These are phyloP conservation scores for Diarsia rubi DNA, from an alignment of 2,888 invertebrate species.

Conservation along the genomic window DNA sequence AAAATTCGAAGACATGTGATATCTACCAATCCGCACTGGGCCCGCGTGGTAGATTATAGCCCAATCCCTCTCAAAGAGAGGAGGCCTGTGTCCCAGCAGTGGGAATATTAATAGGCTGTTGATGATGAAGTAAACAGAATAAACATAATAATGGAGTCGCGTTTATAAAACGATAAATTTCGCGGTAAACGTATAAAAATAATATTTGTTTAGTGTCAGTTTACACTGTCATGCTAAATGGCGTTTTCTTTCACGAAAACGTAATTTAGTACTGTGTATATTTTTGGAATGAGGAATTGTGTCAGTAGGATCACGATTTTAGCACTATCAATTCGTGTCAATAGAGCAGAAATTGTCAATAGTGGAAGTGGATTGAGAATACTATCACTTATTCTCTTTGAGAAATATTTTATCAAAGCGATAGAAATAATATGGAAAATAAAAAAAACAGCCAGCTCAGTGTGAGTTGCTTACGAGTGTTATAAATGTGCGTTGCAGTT, in stretches of 20 bases:
- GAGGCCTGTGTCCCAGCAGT: too few species aligned
- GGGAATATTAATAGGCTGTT: too few species aligned
- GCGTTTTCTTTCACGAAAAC: constrained; percentile 7
- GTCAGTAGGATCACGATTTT: constrained; percentile 36
- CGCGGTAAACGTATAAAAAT: neutral
- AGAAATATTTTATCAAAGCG: constrained; percentile 26
- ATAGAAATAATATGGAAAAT: neutral
- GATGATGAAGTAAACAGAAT: neutral
- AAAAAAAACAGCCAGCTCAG: neutral
- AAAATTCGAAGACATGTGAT: too few species aligned
- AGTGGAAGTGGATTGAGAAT: neutral
- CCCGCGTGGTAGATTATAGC: too few species aligned
- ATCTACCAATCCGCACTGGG: too few species aligned
- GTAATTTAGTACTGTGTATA: neutral
- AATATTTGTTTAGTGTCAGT: constrained; percentile 15
- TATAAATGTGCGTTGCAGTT: neutral
- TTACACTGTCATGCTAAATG: constrained; percentile 33
- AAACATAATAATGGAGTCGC: neutral
- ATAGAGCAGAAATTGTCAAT: constrained; percentile 6
- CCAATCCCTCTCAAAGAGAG: too few species aligned
- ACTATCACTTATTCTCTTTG: neutral
- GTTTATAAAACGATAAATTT: neutral
- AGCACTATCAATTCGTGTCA: constrained; percentile 22
- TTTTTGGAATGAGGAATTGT: constrained; percentile 37
- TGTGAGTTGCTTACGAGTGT: neutral